Percentiles rank a stretch among this genome's conserved stretches.
Conservation (phyloP, 2,888 invertebrate genomes). For the Phoenoteleia sp. region DNA sequence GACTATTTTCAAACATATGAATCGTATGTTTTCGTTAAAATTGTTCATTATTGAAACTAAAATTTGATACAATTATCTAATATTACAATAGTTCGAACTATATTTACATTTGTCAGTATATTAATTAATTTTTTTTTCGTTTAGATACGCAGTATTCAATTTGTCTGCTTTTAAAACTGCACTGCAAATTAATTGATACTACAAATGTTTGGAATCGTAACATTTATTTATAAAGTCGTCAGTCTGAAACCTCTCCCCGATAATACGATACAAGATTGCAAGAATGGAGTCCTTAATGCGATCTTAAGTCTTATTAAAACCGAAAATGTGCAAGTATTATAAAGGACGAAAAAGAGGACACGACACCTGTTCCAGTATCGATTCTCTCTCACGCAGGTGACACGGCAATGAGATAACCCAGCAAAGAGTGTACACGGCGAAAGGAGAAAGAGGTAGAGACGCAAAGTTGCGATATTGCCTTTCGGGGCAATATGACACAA, state of each 20-base stretch:
- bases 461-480: conserved; percentile 69
- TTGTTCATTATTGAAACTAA: too few species aligned
- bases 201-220: not conserved
- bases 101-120: too few species aligned
- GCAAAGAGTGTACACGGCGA: conserved; percentile 48
- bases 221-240: not conserved
- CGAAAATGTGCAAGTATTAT: conserved; percentile 48
- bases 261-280: not conserved
- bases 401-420: conserved; percentile 64
- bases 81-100: too few species aligned
- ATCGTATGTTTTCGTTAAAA: too few species aligned
- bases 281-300: not conserved
- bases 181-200: too few species aligned
- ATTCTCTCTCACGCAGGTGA: conserved; percentile 65
- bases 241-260: not conserved
- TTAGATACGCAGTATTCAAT: too few species aligned
- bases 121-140: too few species aligned
- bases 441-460: conserved; percentile 48
- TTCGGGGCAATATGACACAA: conserved; percentile 63
- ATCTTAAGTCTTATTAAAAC: conserved; percentile 19
- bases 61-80: too few species aligned
- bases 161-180: too few species aligned
- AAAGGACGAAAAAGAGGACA: conserved; percentile 24
- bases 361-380: conserved; percentile 61
- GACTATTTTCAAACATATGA: too few species aligned